Conservation (phyloP, 2,888 invertebrate genomes). For the Boloria euphrosyne region DNA sequence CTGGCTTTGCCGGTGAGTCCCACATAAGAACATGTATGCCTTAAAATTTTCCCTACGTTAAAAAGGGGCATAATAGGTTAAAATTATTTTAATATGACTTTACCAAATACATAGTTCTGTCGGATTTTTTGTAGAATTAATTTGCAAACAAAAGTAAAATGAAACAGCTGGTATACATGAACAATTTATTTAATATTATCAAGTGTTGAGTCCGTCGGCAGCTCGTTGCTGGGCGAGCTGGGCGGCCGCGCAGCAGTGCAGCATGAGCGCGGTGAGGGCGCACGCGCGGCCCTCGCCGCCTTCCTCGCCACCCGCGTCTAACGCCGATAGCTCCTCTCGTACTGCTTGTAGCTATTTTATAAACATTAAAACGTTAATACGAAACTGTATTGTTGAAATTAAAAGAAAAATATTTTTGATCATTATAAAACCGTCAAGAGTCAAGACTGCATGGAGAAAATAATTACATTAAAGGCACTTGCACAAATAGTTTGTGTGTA, state of each 20-base stretch:
- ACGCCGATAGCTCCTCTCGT: constrained; percentile 70
- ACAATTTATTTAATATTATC: constrained; percentile 56
- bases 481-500: no score
- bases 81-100: no score
- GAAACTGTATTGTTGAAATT: no score
- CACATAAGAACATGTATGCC: no score
- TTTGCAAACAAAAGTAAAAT: neutral
- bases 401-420: no score
- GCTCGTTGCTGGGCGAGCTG: constrained; percentile 85
- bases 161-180: constrained; percentile 30
- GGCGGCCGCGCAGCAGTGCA: constrained; percentile 96
- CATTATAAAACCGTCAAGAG: no score
- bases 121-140: neutral
- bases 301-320: constrained; percentile 61
- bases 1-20: no score
- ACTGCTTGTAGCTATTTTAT: constrained; percentile 65
- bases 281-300: constrained; percentile 92
- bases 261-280: constrained; percentile 94
- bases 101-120: neutral
- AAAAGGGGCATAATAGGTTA: no score
- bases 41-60: no score
- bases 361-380: neutral
- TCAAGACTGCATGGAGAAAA: no score
- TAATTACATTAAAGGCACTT: no score
- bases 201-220: constrained; percentile 54